Evolutionary conservation across 2,888 invertebrate genomes (phyloP), one percentile per base, ranked within the genome.

Genomic region (Lymantria monacha): DNA sequence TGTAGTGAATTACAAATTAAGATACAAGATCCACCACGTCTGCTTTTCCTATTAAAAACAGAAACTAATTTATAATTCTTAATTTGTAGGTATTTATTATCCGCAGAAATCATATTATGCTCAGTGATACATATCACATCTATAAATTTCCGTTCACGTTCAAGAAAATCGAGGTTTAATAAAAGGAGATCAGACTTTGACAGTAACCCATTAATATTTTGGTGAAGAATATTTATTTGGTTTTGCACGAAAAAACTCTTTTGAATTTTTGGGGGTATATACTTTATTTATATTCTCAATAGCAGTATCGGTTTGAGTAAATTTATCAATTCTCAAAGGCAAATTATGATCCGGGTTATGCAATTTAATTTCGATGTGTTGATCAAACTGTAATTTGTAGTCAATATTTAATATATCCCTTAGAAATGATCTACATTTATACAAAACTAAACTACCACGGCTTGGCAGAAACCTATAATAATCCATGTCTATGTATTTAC

Each of bases 171-270:
- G 10, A 41, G 15, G 14, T 3, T 15, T 7, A 41, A 10, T 41
- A 11, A n/a, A 15, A 41, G 9, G 1, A 47, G 12, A 14, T 51
- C 47, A 12, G 33, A 47, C 41, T 51, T 51, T 22, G 46, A 43
- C 0, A 46, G n/a, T 1, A 51, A 33, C 5, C 51, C 51, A 11
- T 51, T 47, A 11, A 51, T 47, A 47, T 51, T 51, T 47, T 47
- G 51, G 14, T 51, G 51, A 7, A 51, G 14, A 1, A 51, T 30
- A 30, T 47, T 36, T 12, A 51, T 15, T 3, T 33, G 10, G 8
- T 13, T 41, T 7, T 15, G 22, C 11, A 46, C 10, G 12, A 30
- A 13, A 12, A 13, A 10, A 30, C 15, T 15, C 38, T 13, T 38
- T 7, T n/a, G 8, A 12, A n/a, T 2, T 38, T n/a, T 38, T 38